phyloP scores from a whole-genome alignment of 2,888 invertebrate species.

The Eilema caniola region DNA sequence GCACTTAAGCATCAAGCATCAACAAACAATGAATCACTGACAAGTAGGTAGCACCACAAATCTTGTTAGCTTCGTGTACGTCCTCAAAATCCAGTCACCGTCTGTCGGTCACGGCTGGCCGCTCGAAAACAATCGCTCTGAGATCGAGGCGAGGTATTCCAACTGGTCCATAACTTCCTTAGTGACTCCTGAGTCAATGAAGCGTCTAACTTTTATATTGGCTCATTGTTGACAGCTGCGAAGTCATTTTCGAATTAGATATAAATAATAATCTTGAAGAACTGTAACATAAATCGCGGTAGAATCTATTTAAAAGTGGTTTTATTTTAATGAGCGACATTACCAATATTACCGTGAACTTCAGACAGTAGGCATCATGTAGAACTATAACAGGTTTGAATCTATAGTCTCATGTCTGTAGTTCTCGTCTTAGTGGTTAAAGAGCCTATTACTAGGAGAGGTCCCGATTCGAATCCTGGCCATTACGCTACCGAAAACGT shows the following conservation, averaged over 20 bases:
- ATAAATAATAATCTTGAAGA: background rate
- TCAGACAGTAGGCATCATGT: too few relatives aligned
- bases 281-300: too few relatives aligned
- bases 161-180: constrained; percentile 46
- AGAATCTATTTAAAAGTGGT: too few relatives aligned
- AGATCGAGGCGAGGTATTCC: constrained; percentile 19
- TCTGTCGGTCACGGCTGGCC: constrained; percentile 30
- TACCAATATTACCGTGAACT: too few relatives aligned
- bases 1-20: background rate
- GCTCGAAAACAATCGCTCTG: constrained; percentile 36
- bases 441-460: too few relatives aligned
- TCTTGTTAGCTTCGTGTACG: constrained; percentile 21
- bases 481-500: too few relatives aligned
- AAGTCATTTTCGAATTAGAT: background rate
- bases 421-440: too few relatives aligned
- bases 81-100: constrained; percentile 18
- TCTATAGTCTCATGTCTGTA: too few relatives aligned
- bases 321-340: too few relatives aligned
- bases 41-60: constrained; percentile 17
- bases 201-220: constrained; percentile 28
- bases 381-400: too few relatives aligned
- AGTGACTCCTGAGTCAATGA: constrained; percentile 29
- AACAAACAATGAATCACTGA: constrained; percentile 22
- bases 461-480: too few relatives aligned
- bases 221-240: constrained; percentile 18